These are phyloP conservation scores for Adelognathus sp. DNA, from an alignment of 2,888 invertebrate genomes.

Conservation along the genomic window DNA sequence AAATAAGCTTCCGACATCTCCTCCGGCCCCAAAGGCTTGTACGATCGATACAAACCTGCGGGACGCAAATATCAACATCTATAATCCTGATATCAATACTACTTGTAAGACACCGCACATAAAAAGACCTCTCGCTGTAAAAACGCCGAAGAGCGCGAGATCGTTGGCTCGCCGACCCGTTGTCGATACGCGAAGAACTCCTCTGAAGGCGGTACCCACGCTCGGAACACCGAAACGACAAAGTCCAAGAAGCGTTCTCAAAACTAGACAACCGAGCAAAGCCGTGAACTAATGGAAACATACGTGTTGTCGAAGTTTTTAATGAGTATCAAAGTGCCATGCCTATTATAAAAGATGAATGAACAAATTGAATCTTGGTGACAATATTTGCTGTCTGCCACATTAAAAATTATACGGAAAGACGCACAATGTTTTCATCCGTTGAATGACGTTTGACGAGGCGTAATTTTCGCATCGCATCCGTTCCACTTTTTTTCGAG, in stretches of 20 bases:
- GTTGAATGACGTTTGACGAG: neutral
- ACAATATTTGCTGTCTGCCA: neutral
- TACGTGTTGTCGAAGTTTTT: neutral
- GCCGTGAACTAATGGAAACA: slow-evolving; percentile 53
- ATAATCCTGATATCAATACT: slow-evolving; percentile 68
- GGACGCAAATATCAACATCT: slow-evolving; percentile 63
- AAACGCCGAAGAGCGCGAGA: slow-evolving; percentile 83
- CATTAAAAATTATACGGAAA: neutral
- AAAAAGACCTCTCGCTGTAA: slow-evolving; percentile 84
- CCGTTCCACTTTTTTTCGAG: no score
- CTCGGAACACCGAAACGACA: slow-evolving; percentile 74
- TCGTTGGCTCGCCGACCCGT: slow-evolving; percentile 81
- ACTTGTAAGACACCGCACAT: slow-evolving; percentile 83
- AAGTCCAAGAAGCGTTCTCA: slow-evolving; percentile 74
- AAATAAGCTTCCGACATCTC: slow-evolving; percentile 48
- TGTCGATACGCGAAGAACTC: slow-evolving; percentile 83
- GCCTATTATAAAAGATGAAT: slow-evolving; percentile 12
- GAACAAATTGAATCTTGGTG: neutral
- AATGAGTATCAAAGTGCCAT: slow-evolving; percentile 43
- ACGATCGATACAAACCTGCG: slow-evolving; percentile 53
- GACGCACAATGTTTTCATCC: neutral
- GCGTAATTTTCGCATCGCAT: neutral
- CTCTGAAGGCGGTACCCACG: slow-evolving; percentile 81
- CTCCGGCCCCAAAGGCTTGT: slow-evolving; percentile 34
- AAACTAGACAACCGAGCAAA: slow-evolving; percentile 70